Conservation (phyloP, 1,140 invertebrate species). For the Goniozus legneri region DNA sequence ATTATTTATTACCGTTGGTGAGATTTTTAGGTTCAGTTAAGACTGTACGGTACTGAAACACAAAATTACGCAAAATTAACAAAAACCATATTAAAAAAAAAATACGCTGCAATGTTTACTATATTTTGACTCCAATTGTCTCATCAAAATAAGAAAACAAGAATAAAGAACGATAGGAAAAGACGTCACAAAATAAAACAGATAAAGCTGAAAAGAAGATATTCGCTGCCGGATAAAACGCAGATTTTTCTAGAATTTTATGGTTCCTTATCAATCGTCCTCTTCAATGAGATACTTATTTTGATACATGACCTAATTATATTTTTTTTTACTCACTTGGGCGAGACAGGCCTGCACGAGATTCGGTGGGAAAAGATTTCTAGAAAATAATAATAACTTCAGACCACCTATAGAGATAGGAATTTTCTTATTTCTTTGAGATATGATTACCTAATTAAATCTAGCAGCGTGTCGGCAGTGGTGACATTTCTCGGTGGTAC, state of each 20-base stretch:
- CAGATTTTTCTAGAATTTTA: background rate
- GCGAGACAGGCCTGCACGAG: slow-evolving; percentile 78
- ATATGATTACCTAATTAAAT: slow-evolving; percentile 77
- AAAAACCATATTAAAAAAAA: no score
- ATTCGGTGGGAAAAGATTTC: slow-evolving; percentile 91
- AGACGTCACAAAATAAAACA: background rate
- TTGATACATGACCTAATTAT: background rate
- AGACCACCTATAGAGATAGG: no score
- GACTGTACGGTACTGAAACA: slow-evolving; percentile 53
- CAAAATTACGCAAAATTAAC: no score
- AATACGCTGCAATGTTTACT: no score
- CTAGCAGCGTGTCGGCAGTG: slow-evolving; percentile 88
- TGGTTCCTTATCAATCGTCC: background rate
- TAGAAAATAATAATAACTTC: slow-evolving; percentile 54
- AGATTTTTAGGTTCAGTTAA: slow-evolving; percentile 48
- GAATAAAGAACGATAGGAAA: background rate
- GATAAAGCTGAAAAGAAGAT: no score
- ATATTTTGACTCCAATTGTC: no score
- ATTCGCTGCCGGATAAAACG: no score
- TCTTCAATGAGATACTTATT: background rate
- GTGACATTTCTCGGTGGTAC: slow-evolving; percentile 64
- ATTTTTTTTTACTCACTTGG: slow-evolving; percentile 55
- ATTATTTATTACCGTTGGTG: slow-evolving; percentile 27
- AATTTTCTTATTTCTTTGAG: no score
- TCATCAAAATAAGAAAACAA: background rate